Percentiles rank a stretch among this genome's conserved stretches.
phyloP scores from a whole-genome alignment of 1,140 invertebrate genomes.

The Anthonomus grandis region DNA sequence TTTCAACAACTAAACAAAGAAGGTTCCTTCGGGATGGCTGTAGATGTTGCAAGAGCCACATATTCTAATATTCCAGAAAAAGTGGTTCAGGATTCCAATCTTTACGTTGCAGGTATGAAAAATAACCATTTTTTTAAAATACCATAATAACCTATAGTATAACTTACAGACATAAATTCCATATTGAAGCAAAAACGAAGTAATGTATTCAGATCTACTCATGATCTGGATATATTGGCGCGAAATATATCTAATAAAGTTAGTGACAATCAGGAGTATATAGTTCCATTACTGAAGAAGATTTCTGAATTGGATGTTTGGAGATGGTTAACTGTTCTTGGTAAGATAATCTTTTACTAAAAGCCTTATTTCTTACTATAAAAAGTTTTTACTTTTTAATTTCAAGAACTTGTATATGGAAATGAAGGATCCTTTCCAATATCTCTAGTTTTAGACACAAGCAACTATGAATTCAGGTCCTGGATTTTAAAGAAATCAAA shows the following conservation, averaged over 20 bases:
- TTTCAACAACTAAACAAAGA: conserved; percentile 23
- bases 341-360: too few relatives aligned
- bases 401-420: too few relatives aligned
- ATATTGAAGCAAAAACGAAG: conserved; percentile 32
- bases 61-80: conserved; percentile 30
- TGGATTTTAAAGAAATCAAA: too few relatives aligned
- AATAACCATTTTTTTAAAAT: not conserved
- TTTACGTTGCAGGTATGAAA: conserved; percentile 32
- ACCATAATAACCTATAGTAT: not conserved
- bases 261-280: conserved; percentile 10
- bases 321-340: conserved; percentile 38
- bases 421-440: too few relatives aligned
- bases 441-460: too few relatives aligned
- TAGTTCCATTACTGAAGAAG: conserved; percentile 19
- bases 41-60: conserved; percentile 27
- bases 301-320: conserved; percentile 36
- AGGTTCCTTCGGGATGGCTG: conserved; percentile 27
- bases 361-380: too few relatives aligned
- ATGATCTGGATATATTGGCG: conserved; percentile 32
- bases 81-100: conserved; percentile 28
- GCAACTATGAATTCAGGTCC: too few relatives aligned
- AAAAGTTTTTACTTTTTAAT: too few relatives aligned
- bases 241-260: conserved; percentile 27
- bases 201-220: conserved; percentile 34
- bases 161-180: conserved; percentile 31